A percentile compares a stretch with the other conserved stretches of the same genome.
These are phyloP conservation scores for Myanophis thanlyinensis DNA, from an alignment of 2,113 vertebrate genomes.

Conservation along the genomic window DNA sequence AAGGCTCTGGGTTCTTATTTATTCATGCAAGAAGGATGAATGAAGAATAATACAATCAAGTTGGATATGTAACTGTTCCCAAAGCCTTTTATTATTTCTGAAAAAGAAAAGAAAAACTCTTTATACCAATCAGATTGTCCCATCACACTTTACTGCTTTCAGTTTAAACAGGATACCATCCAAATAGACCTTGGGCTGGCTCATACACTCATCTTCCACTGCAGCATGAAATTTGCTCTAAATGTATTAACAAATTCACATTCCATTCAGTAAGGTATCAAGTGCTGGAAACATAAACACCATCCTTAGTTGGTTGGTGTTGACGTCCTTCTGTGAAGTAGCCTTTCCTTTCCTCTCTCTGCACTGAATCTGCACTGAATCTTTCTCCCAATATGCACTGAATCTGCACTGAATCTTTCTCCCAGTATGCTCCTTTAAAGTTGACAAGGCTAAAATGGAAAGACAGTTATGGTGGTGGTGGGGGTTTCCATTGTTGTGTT, in stretches of 20 bases:
- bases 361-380: no score
- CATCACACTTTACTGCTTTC: not conserved
- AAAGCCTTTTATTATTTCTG: slow-evolving; percentile 18
- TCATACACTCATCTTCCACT: not conserved
- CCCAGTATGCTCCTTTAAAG: not conserved
- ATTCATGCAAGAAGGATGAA: slow-evolving; percentile 54
- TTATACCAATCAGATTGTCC: not conserved
- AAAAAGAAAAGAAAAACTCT: not conserved
- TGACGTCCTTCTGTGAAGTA: no score
- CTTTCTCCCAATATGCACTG: no score
- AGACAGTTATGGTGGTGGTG: not conserved
- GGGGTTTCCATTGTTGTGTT: no score
- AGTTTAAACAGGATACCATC: not conserved
- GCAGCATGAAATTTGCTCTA: not conserved
- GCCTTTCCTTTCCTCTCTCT: not conserved
- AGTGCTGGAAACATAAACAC: not conserved
- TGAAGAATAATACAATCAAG: slow-evolving; percentile 49
- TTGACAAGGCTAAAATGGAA: not conserved
- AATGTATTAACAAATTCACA: not conserved
- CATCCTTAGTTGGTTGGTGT: not conserved
- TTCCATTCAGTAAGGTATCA: not conserved
- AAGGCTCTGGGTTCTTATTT: slow-evolving; percentile 56
- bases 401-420: no score
- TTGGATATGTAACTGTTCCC: slow-evolving; percentile 28
- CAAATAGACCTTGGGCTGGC: not conserved